These are phyloP conservation scores for Sorex fumeus DNA, from an alignment of 2,113 vertebrate genomes.

Conservation along the genomic window DNA sequence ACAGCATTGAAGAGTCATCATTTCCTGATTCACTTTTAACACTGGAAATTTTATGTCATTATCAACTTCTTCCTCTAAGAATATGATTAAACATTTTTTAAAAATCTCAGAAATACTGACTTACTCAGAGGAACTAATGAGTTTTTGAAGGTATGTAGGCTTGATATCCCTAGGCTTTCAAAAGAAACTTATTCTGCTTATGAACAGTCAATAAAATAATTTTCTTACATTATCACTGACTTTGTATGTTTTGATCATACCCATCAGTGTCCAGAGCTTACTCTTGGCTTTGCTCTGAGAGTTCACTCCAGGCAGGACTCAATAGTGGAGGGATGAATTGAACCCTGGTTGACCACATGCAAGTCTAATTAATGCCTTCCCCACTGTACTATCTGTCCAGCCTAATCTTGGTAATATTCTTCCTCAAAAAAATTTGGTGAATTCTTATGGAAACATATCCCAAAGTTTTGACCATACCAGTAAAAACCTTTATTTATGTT, in stretches of 20 bases:
- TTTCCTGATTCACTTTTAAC: slow-evolving; percentile 39
- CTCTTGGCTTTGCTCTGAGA: too few relatives aligned
- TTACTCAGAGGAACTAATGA: background rate
- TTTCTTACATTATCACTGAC: background rate
- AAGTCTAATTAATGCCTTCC: too few relatives aligned
- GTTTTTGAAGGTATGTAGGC: background rate
- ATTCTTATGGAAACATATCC: background rate
- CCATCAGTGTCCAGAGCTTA: too few relatives aligned
- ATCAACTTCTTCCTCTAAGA: background rate
- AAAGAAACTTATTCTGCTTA: background rate
- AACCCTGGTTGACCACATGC: too few relatives aligned
- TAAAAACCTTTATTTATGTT: background rate
- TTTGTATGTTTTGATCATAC: too few relatives aligned
- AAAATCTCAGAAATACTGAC: background rate
- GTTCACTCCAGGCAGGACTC: too few relatives aligned
- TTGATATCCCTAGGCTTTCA: background rate
- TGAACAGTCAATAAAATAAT: background rate
- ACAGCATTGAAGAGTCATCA: background rate
- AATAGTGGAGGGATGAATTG: too few relatives aligned
- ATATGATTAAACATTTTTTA: background rate
- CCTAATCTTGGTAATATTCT: background rate
- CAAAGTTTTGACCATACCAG: background rate
- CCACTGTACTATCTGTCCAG: too few relatives aligned
- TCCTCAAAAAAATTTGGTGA: slow-evolving; percentile 9
- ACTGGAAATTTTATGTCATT: background rate